Evolutionary conservation across 2,113 vertebrate genomes (phyloP).

Genomic region (Motacilla alba): DNA sequence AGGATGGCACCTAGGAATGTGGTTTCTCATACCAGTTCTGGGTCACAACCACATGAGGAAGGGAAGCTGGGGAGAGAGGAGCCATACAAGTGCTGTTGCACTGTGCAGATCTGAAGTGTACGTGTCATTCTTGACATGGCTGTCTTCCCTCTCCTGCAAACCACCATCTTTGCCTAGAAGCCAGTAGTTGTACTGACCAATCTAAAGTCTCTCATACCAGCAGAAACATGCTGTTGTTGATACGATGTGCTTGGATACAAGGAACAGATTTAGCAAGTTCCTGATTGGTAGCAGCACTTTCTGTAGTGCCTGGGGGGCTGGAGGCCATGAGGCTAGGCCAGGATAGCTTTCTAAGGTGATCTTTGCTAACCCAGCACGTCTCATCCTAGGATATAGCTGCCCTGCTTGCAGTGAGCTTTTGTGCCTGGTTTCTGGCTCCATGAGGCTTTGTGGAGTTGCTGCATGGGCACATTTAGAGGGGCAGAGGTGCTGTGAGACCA

Average conservation of each 20-base stretch:
- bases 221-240: neutral
- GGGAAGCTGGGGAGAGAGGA: neutral
- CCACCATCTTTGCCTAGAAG: neutral
- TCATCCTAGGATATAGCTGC: neutral
- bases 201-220: neutral
- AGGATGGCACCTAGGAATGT: neutral
- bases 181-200: neutral
- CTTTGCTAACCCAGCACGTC: neutral
- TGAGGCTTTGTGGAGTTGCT: neutral
- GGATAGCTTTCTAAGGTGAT: neutral
- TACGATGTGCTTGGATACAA: neutral
- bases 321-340: neutral
- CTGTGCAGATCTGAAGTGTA: neutral
- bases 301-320: neutral
- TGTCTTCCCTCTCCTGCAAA: neutral
- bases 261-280: neutral
- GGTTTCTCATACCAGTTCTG: neutral
- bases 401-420: neutral
- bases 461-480: neutral
- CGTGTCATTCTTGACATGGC: neutral
- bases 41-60: neutral
- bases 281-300: neutral
- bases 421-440: neutral
- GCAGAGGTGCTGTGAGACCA: accelerated
- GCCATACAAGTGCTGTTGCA: neutral